Evolutionary conservation across 2,888 invertebrate genomes (phyloP).

Genomic region (Aethes cnicana): DNA sequence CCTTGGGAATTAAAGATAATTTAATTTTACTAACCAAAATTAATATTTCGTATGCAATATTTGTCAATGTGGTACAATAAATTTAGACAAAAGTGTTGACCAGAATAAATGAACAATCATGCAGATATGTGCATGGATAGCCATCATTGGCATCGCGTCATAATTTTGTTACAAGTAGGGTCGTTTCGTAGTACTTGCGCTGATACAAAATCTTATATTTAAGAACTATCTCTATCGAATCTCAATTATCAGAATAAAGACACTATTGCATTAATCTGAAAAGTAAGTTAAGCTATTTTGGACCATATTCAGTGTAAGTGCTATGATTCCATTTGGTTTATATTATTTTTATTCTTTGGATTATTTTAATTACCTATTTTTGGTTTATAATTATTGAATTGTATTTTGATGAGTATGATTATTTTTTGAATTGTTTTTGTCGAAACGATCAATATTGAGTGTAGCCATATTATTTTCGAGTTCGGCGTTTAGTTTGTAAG

Average conservation of each 20-base stretch:
- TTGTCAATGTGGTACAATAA: constrained; percentile 14
- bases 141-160: constrained; percentile 31
- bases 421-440: too few relatives aligned
- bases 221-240: constrained; percentile 29
- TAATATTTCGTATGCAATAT: background rate
- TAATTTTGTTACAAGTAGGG: constrained; percentile 35
- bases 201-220: constrained; percentile 37
- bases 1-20: too few relatives aligned
- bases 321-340: constrained; percentile 41
- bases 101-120: constrained; percentile 30
- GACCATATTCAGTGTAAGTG: constrained; percentile 47
- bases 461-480: too few relatives aligned
- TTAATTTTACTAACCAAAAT: background rate
- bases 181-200: constrained; percentile 49
- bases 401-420: too few relatives aligned
- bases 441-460: too few relatives aligned
- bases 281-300: constrained; percentile 24
- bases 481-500: constrained; percentile 27
- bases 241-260: constrained; percentile 46
- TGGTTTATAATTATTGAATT: background rate
- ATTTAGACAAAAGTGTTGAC: constrained; percentile 17
- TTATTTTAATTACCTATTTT: background rate
- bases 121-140: constrained; percentile 35
- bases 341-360: constrained; percentile 7
- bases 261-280: constrained; percentile 34